phyloP scores from a whole-genome alignment of 1,140 invertebrate genomes.

The roundworm (Caenorhabditis elegans) region DNA sequence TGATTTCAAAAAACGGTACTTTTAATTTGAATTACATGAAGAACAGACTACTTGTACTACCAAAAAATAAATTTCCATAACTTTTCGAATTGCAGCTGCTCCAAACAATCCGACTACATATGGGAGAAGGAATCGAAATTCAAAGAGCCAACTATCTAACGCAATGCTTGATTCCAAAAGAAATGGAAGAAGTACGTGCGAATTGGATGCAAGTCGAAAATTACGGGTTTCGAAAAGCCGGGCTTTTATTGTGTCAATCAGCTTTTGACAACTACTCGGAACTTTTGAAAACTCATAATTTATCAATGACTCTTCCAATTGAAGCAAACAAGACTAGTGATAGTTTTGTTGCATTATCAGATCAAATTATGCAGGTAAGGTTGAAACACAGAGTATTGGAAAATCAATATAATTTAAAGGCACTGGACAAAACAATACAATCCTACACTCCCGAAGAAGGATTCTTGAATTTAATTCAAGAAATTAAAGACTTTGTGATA shows the following conservation, averaged over 20 bases:
- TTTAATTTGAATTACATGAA: too few species aligned
- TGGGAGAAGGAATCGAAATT: slow-evolving; percentile 54
- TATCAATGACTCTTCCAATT: slow-evolving; percentile 36
- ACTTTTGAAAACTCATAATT: slow-evolving; percentile 20
- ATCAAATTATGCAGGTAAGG: slow-evolving; percentile 45
- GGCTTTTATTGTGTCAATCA: slow-evolving; percentile 42
- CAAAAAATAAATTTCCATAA: too few species aligned
- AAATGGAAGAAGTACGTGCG: slow-evolving; percentile 52
- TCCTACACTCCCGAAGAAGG: slow-evolving; percentile 46
- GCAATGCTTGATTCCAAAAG: slow-evolving; percentile 58
- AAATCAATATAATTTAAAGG: slow-evolving; percentile 40
- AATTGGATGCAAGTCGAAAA: slow-evolving; percentile 56
- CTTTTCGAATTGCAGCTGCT: slow-evolving; percentile 42
- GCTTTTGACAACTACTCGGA: slow-evolving; percentile 21
- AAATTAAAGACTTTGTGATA: slow-evolving; percentile 47
- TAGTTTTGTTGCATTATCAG: slow-evolving; percentile 46
- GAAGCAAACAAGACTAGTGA: slow-evolving; percentile 43
- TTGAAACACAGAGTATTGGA: not conserved
- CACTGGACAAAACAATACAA: slow-evolving; percentile 52
- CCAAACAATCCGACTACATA: slow-evolving; percentile 45
- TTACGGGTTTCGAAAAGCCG: slow-evolving; percentile 47
- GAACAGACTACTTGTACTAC: too few species aligned
- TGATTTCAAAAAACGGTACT: too few species aligned
- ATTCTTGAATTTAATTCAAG: slow-evolving; percentile 50
- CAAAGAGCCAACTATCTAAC: slow-evolving; percentile 59